Base-by-base conservation (phyloP, 2,797 vertebrate genomes). In the Cuniculus paca region DNA sequence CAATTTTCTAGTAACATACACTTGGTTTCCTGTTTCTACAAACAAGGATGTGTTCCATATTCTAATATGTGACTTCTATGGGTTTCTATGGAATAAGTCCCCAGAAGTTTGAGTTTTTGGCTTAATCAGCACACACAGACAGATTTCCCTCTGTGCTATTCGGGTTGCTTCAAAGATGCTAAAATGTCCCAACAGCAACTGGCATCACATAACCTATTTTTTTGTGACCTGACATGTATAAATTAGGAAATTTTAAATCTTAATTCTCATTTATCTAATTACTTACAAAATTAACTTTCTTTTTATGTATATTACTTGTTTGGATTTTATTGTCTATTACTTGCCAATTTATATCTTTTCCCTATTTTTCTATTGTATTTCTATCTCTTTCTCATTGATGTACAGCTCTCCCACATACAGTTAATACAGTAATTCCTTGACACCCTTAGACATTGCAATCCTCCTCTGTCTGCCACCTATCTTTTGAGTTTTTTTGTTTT, bases 181-280 rank as follows among this genome's bases (percentile, higher is more conserved):
- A 54, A 68, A 28, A 54, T 68, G 50, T 82, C 54, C 72, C 10
- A 75, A 20, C 65, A 36, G 14, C 14, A 90, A 63, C 58, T 90
- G 68, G 22, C 80, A 72, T 56, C 36, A 75, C 34, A 31, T 20
- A 70, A 17, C 4, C 45, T 58, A 61, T 56, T 63, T 42, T 75
- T 70, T 36, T 24, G 24, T 63, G 45, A 88, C 22, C 45, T 81
- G 39, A 39, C n/a, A 20, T 78, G 22, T 50, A 58, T 79, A 50
- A 78, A 84, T 74, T 58, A 72, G 16, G 17, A 82, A 78, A 1
- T 34, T 83, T 78, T 81, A 56, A 14, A 74, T 72, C 61, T 9
- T 87, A 60, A 90, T 83, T 88, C 39, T 92, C 19, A 74, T 63
- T 88, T 63, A 83, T 34, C n/a, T 60, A 63, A 65, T 78, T 78